A percentile compares a stretch with the other conserved stretches of the same genome.
These are phyloP conservation scores for Ditula angustiorana DNA, from an alignment of 2,888 invertebrate genomes.

Conservation along the genomic window DNA sequence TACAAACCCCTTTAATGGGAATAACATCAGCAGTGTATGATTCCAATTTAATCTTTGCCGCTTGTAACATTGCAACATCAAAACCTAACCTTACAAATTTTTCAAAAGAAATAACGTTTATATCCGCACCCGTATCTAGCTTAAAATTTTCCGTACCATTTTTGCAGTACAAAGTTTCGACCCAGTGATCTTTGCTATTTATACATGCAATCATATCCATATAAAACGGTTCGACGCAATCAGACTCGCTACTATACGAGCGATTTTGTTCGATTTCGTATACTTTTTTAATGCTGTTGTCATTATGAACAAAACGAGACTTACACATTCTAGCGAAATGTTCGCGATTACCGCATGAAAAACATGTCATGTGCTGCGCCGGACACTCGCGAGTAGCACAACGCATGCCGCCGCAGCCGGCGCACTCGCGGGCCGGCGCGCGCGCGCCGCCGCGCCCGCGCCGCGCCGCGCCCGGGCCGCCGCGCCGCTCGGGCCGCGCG, in stretches of 20 bases:
- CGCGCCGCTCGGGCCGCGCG: too few species aligned
- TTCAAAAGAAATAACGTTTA: constrained; percentile 4
- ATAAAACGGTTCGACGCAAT: background rate
- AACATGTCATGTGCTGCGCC: too few species aligned
- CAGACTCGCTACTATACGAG: background rate
- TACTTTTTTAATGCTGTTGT: background rate
- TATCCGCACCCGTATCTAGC: constrained; percentile 1
- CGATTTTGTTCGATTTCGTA: background rate
- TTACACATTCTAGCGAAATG: constrained; percentile 1
- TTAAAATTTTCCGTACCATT: background rate
- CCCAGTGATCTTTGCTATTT: constrained; percentile 5
- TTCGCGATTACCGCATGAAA: background rate
- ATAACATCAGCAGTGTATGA: constrained; percentile 1
- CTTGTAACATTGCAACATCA: background rate
- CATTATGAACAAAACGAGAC: background rate
- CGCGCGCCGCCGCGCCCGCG: too few species aligned
- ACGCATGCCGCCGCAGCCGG: too few species aligned
- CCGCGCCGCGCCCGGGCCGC: too few species aligned
- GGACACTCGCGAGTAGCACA: too few species aligned
- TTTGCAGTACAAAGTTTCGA: background rate
- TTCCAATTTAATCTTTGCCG: background rate
- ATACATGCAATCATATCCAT: background rate
- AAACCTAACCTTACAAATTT: constrained; percentile 1
- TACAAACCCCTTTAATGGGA: constrained; percentile 10
- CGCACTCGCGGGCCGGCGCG: too few species aligned